Base-by-base conservation (phyloP, 2,888 invertebrate species). In the Stenchaetothrips biformis region DNA sequence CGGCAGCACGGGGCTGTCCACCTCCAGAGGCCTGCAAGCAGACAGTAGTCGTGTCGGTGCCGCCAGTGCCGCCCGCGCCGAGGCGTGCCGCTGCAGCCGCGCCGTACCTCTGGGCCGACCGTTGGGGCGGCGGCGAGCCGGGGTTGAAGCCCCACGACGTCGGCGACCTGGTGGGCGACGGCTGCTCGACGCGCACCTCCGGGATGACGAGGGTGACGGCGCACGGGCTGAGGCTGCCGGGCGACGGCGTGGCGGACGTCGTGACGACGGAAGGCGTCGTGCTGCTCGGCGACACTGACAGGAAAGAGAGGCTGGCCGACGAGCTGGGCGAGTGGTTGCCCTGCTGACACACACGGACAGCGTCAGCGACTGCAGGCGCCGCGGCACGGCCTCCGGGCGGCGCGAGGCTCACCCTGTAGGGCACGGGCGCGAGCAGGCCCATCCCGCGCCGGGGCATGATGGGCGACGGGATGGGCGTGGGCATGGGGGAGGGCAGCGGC, bases 121-220 rank as follows among this genome's bases (percentile, higher is more conserved):
- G 67, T 11, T 89, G 89, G 6, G 90, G 90, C 37, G 90, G 90
- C 8, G 91, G 91, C 37, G 91, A 90, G 53, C 89, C 90, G 0
- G 89, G 89, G 82, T 88, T 87, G 81, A 88, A 85, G 6, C 87
- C 85, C 79, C 87, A 85, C 6, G 89, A 88, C 27, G 87, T 84
- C 53, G 86, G 86, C 8, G 90, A 89, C 67, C 89, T 91, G 0
- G 92, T 92, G 21, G 93, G 93, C 4, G 92, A 92, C 0, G 93
- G 91, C 78, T 92, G 89, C 86, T 93, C 91, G 80, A 93, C 89
- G 0, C 89, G 91, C 47, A 93, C 86, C 18, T 90, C 89, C 1
- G 93, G 93, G 79, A 93, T 92, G 48, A 90, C 87, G 27, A 92
- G 86, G 0, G 80, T 82, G n/a, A 59, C 11, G 67, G 67, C 21